phyloP scores from a whole-genome alignment of 64 coral and sea anemone species.

The Actinia equina region DNA sequence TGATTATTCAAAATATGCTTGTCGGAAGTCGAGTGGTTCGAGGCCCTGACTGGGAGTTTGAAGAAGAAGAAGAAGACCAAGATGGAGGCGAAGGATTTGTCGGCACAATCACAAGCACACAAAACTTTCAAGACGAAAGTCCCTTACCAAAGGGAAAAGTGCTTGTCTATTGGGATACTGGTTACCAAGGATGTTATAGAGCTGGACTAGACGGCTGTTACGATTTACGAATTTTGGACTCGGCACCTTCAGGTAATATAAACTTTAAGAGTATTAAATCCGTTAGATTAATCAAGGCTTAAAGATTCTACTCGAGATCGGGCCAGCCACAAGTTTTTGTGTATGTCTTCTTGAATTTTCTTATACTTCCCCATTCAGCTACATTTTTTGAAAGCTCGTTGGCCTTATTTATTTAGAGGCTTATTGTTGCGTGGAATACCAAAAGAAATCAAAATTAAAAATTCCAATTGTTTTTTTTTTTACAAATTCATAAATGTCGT shows the following conservation, averaged over 20 bases:
- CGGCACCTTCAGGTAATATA: slow-evolving; percentile 28
- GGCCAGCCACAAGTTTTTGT: too few relatives aligned
- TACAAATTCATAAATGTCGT: too few relatives aligned
- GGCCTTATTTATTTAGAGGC: too few relatives aligned
- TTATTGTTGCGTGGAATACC: too few relatives aligned
- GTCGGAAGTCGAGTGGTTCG: slow-evolving; percentile 46
- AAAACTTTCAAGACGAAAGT: not conserved
- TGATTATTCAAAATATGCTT: not conserved
- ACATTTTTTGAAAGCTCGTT: too few relatives aligned
- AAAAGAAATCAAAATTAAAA: too few relatives aligned
- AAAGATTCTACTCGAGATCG: too few relatives aligned
- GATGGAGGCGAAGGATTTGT: slow-evolving; percentile 47
- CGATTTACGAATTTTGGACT: slow-evolving; percentile 49
- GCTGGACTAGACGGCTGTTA: slow-evolving; percentile 23
- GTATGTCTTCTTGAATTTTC: too few relatives aligned
- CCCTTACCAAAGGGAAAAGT: slow-evolving; percentile 20
- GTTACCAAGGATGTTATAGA: slow-evolving; percentile 30
- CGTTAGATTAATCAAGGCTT: too few relatives aligned
- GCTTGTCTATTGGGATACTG: slow-evolving; percentile 49
- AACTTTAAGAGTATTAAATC: too few relatives aligned
- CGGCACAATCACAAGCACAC: slow-evolving; percentile 29
- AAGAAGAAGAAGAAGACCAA: slow-evolving; percentile 23
- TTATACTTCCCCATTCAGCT: too few relatives aligned
- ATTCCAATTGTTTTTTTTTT: too few relatives aligned
- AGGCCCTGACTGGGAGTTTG: slow-evolving; percentile 34